Base-by-base conservation (phyloP, 2,797 vertebrate genomes). In the Perodicticus potto region DNA sequence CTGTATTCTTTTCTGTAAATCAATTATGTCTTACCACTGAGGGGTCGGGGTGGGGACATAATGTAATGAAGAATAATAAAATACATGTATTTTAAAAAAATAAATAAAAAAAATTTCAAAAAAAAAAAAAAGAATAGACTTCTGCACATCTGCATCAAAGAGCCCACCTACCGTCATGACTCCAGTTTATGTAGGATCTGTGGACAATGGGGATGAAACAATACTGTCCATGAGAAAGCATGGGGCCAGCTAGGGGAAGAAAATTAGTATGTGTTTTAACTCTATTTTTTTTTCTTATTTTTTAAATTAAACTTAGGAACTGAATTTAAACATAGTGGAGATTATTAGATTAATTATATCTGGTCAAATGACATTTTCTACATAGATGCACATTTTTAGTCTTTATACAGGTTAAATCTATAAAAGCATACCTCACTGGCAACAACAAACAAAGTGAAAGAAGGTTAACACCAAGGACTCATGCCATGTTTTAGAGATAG, bases 221-320 rank as follows among this genome's bases (percentile, higher is more conserved):
- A 4, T 7, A 10, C 2, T 25, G 45, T 4, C 7, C 5, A 0
- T 40, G 74, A 74, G 59, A 74, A 89, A n/a, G 1, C 14, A 0
- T 32, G 10, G 9, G 20, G 0, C 6, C 6, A 10, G 5, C 22
- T 25, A 25, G 12, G 4, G 27, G 20, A 29, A 77, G 16, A 14
- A 45, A 57, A 45, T 45, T 65, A 3, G 2, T 3, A 25, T 9
- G 4, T 20, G 12, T 32, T 72, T 49, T 86, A 67, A 55, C 29
- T 20, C 57, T 49, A 49, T n/a, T 49, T 49, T 13, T 53, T 49
- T 53, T 53, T 53, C 49, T 53, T 53, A 53, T 53, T 53, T 53
- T 53, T 53, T 53, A 5, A 53, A 53, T 53, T 53, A 53, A 53
- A 53, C 49, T 53, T 53, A 53, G 14, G 49, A 53, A 53, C 49